phyloP scores from a whole-genome alignment of 2,113 vertebrate species.

The Chauna torquata region DNA sequence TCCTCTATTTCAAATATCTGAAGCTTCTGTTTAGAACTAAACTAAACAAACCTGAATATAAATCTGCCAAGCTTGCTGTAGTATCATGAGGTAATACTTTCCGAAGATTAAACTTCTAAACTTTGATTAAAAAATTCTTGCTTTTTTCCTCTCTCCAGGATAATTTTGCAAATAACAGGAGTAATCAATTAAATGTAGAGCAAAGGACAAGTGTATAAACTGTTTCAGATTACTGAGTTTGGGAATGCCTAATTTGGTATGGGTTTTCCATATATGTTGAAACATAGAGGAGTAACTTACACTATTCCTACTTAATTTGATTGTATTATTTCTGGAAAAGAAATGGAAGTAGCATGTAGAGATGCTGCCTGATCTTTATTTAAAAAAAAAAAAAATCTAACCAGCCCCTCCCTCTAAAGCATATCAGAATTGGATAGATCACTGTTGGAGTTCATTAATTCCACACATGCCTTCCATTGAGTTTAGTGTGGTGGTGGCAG shows the following conservation, averaged over 20 bases:
- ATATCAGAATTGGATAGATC: not conserved
- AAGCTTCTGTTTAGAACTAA: not conserved
- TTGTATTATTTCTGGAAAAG: not conserved
- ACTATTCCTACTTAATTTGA: not conserved
- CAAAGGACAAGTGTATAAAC: not conserved
- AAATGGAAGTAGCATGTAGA: not conserved
- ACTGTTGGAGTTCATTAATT: not conserved
- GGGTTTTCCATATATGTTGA: not conserved
- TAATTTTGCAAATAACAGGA: not conserved
- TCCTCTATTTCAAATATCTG: not conserved
- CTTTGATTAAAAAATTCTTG: not conserved
- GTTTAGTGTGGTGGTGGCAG: not conserved
- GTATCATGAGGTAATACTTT: not conserved
- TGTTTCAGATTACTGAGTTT: not conserved
- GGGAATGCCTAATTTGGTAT: not conserved
- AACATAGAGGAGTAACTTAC: not conserved
- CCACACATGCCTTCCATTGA: not conserved
- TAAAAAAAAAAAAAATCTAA: not conserved
- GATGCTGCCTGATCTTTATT: not conserved
- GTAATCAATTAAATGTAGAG: not conserved
- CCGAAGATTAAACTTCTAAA: not conserved
- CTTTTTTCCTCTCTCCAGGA: not conserved
- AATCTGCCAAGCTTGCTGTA: not conserved
- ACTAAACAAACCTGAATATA: not conserved
- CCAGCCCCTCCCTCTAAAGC: not conserved